Percentiles rank a stretch among this genome's conserved stretches.
Evolutionary conservation across 92 coral and sea anemone genomes (phyloP).

Genomic region (Scolanthus callimorphus): DNA sequence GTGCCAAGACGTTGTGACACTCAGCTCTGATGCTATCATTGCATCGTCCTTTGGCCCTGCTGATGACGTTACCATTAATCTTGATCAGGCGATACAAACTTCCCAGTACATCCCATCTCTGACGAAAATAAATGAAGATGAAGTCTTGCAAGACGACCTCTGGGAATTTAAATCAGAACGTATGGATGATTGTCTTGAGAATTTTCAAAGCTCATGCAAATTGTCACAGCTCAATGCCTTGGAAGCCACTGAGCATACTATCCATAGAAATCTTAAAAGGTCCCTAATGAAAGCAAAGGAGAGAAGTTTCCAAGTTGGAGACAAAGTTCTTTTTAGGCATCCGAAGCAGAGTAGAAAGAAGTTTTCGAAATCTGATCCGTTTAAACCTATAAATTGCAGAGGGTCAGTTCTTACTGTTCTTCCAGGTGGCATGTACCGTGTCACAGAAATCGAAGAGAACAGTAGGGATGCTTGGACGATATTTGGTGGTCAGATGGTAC

Average conservation of each 20-base stretch:
- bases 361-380: slow-evolving; percentile 1
- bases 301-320: slow-evolving; percentile 14
- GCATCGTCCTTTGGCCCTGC: neutral
- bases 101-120: neutral
- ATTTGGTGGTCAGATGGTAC: slow-evolving; percentile 7
- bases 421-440: slow-evolving; percentile 11
- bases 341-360: neutral
- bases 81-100: neutral
- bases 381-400: slow-evolving; percentile 1
- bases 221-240: slow-evolving; percentile 6
- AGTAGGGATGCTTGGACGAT: no score
- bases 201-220: neutral
- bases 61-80: neutral
- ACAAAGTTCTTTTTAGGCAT: slow-evolving; percentile 4
- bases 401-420: slow-evolving; percentile 8
- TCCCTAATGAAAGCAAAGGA: neutral
- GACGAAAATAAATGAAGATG: neutral
- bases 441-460: neutral
- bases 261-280: slow-evolving; percentile 16
- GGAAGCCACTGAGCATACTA: slow-evolving; percentile 30
- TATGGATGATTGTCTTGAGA: neutral
- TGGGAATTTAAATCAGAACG: no score
- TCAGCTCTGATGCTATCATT: neutral
- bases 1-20: neutral
- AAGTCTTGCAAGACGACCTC: no score